Base-by-base conservation (phyloP, 1,140 invertebrate species). In the Micrasema longulum region DNA sequence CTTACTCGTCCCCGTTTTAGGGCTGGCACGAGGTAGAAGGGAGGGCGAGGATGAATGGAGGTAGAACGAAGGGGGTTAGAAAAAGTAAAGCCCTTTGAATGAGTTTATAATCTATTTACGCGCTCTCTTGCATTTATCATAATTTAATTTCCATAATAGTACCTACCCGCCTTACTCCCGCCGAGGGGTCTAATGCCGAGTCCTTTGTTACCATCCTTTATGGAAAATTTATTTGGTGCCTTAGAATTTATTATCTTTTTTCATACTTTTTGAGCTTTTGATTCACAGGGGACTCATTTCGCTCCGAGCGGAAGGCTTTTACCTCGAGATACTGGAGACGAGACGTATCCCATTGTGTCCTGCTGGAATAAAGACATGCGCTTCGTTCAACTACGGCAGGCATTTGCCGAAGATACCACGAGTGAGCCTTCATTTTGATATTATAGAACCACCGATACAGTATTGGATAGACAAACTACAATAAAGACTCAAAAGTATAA, bases 61-160 rank as follows among this genome's bases (percentile, higher is more conserved):
- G 65, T 14, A 55, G 50, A 41, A 18, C 1, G 36, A 4, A 47
- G 23, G 55, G 38, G 23, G 67, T 52, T 62, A 69, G 71, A 75
- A 72, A 65, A 72, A 75, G 62, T 38, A 75, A 72, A 72, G 74
- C 70, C 70, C 67, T 72, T 72, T 75, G 74, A 75, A 75, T 72
- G 74, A 72, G 66, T 75, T 75, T 75, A 75, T 75, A 75, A 75
- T 75, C 74, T 75, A 75, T 75, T 75, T 75, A 75, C 67, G 70
- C 74, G 64, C 69, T 75, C 74, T 70, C 70, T 69, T 75, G 74
- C 74, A 75, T 75, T 75, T 75, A 72, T 75, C 74, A 75, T 75
- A 75, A 75, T 75, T 75, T 75, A 75, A 75, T 75, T 75, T 75
- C 74, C 74, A 75, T 75, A 75, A 75, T 70, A 70, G 47, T 70